Evolutionary conservation across 2,888 invertebrate species (phyloP).

Genomic region (Cantharis flavilabris): DNA sequence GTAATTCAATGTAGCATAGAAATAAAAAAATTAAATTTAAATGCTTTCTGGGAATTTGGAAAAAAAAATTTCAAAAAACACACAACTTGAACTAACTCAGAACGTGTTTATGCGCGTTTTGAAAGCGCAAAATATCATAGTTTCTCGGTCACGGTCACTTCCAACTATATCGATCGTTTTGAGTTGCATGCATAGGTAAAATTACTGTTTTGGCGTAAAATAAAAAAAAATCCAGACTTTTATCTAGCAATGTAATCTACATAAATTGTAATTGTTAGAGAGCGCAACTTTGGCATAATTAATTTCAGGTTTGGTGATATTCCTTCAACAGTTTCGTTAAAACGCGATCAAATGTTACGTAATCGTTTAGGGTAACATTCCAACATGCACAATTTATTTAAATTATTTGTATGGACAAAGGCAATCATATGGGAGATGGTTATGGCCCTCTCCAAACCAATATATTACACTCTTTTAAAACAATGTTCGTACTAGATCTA

Average conservation of each 20-base stretch:
- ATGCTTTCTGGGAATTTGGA: not conserved
- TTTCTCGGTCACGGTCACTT: conserved; percentile 17
- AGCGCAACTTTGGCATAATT: not conserved
- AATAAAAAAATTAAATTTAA: not conserved
- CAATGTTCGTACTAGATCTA: no score
- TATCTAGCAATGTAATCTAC: not conserved
- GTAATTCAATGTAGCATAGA: not conserved
- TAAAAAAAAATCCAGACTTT: not conserved
- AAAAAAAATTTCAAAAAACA: not conserved
- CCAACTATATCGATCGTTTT: conserved; percentile 11
- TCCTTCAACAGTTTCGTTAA: not conserved
- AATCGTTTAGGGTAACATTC: not conserved
- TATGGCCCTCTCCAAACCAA: no score
- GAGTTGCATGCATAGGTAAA: conserved; percentile 5
- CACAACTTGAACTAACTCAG: not conserved
- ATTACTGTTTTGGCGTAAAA: not conserved
- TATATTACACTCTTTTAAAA: no score
- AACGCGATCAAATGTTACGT: not conserved
- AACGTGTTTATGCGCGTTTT: not conserved
- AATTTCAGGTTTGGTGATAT: not conserved
- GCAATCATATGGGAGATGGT: no score
- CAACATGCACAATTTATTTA: not conserved
- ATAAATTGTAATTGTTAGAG: not conserved
- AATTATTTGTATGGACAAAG: not conserved
- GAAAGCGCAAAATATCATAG: not conserved